Conservation (phyloP, 2,113 vertebrate genomes). For the Stictonetta naevosa region DNA sequence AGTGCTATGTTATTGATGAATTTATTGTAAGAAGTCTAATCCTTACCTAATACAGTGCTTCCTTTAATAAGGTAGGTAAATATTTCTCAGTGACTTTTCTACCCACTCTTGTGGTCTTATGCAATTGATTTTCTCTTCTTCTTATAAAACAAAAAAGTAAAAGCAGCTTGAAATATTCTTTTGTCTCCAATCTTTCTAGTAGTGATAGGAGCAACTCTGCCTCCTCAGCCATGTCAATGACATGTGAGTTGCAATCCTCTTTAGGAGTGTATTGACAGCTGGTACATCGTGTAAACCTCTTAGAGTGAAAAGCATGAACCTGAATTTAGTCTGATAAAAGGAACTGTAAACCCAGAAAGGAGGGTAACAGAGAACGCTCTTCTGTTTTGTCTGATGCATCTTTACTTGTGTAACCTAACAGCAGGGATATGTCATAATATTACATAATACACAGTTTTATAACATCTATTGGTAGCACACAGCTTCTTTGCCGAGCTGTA, state of each 20-base stretch:
- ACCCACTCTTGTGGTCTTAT: neutral
- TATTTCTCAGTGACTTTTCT: neutral
- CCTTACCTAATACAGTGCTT: neutral
- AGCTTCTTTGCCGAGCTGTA: neutral
- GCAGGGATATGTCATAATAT: neutral
- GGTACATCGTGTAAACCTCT: slow-evolving; percentile 58
- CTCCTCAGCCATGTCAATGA: neutral
- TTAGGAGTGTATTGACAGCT: slow-evolving; percentile 43
- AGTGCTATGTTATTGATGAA: neutral
- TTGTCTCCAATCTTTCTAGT: slow-evolving; percentile 10
- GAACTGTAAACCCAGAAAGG: neutral
- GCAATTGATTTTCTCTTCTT: neutral
- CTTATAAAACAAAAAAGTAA: neutral
- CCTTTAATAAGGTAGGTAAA: neutral
- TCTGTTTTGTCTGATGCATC: neutral
- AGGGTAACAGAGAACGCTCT: neutral
- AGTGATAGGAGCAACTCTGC: neutral
- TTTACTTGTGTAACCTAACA: neutral
- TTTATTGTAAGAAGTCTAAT: neutral
- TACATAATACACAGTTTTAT: neutral
- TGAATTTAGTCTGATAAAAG: slow-evolving; percentile 48
- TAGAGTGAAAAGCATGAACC: slow-evolving; percentile 23
- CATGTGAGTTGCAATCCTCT: slow-evolving; percentile 50
- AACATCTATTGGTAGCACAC: neutral
- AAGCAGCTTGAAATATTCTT: neutral